Percentiles rank a stretch among this genome's conserved stretches.
phyloP scores from a whole-genome alignment of 2,797 vertebrate species.

The Phrynocephalus forsythii region DNA sequence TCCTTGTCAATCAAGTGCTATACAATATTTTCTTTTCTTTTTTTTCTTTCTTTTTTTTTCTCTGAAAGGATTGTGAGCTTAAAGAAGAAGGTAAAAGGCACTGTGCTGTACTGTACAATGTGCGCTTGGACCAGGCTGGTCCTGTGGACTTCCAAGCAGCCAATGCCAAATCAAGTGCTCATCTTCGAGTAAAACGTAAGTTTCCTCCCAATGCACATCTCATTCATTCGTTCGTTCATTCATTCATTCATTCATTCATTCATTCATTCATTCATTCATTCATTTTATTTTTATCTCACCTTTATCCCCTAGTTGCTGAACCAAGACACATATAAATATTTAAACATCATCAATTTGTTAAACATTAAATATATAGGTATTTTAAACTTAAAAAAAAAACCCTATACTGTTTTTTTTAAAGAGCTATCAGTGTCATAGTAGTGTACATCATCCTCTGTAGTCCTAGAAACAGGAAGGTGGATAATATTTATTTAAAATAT shows the following conservation, averaged over 20 bases:
- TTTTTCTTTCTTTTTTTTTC: constrained; percentile 9
- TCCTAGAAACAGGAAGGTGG: neutral
- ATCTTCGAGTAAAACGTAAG: constrained; percentile 96
- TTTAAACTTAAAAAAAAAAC: no score
- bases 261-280: no score
- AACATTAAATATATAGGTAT: no score
- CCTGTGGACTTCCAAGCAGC: constrained; percentile 93
- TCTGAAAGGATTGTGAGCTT: constrained; percentile 91
- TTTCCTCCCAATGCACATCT: neutral
- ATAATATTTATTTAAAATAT: no score
- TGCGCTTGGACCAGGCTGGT: constrained; percentile 90
- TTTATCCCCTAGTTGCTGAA: no score
- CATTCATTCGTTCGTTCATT: no score
- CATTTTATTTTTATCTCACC: no score
- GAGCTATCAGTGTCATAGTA: neutral
- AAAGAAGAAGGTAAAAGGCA: constrained; percentile 93
- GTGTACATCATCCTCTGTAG: neutral
- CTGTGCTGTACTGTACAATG: constrained; percentile 89
- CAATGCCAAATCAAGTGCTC: constrained; percentile 93
- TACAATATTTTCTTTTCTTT: constrained; percentile 16
- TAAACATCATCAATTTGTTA: no score
- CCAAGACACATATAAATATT: no score
- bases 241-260: no score
- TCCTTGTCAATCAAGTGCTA: neutral
- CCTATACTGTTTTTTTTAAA: no score